Conservation (phyloP, 2,797 vertebrate species). For the Rhynchonycteris naso region DNA sequence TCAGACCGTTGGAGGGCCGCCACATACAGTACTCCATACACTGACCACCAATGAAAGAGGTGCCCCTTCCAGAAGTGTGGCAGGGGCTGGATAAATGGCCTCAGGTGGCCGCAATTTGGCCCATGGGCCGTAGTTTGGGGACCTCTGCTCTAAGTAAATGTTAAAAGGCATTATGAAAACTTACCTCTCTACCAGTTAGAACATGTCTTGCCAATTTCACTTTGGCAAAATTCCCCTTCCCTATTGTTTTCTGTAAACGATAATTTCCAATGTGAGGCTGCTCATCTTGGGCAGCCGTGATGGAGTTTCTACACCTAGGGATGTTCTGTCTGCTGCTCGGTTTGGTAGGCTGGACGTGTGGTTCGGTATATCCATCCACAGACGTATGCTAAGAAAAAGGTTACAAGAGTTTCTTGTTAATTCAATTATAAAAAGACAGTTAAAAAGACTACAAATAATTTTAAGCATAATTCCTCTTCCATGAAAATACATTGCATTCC, state of each 20-base stretch:
- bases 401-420: slow-evolving; percentile 57
- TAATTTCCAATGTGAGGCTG: slow-evolving; percentile 97
- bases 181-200: slow-evolving; percentile 96
- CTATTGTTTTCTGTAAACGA: slow-evolving; percentile 96
- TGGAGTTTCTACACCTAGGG: slow-evolving; percentile 94
- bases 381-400: slow-evolving; percentile 90
- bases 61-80: too few relatives aligned
- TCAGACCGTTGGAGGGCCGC: too few relatives aligned
- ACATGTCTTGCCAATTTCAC: slow-evolving; percentile 96
- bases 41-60: too few relatives aligned
- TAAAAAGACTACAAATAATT: background rate
- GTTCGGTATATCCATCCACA: slow-evolving; percentile 92
- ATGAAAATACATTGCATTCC: background rate
- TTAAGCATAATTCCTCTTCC: background rate
- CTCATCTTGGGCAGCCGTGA: slow-evolving; percentile 93
- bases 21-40: too few relatives aligned
- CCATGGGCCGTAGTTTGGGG: too few relatives aligned
- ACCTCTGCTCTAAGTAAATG: background rate
- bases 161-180: slow-evolving; percentile 42
- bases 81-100: too few relatives aligned
- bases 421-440: slow-evolving; percentile 10
- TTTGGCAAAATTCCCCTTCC: slow-evolving; percentile 98
- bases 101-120: too few relatives aligned
- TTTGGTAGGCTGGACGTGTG: slow-evolving; percentile 91
- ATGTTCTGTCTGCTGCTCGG: slow-evolving; percentile 94